A percentile compares a stretch with the other conserved stretches of the same genome.
Evolutionary conservation across 2,113 vertebrate genomes (phyloP).

Genomic region (Chrysemys picta): DNA sequence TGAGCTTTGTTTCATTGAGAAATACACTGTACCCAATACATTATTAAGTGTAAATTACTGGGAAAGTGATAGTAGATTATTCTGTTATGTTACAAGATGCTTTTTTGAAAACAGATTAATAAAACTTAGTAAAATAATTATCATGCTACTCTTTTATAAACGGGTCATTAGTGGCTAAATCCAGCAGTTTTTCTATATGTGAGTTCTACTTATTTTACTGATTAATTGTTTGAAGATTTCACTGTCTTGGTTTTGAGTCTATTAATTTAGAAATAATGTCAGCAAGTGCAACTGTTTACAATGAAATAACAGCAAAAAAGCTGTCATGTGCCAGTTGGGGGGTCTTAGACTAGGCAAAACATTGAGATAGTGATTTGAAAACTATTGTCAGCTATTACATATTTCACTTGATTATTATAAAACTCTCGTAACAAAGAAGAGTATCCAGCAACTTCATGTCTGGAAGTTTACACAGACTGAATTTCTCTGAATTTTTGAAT

Average conservation of each 20-base stretch:
- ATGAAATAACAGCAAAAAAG: not conserved
- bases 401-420: not conserved
- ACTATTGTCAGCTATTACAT: not conserved
- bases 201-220: constrained; percentile 4
- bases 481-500: not conserved
- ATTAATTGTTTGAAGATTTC: constrained; percentile 8
- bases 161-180: not conserved
- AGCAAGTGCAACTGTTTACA: not conserved
- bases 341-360: not conserved
- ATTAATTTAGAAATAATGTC: not conserved
- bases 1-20: not conserved
- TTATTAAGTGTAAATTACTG: not conserved
- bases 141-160: not conserved
- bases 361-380: not conserved
- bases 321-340: not conserved
- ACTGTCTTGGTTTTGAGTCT: not conserved
- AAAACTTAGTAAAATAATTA: not conserved
- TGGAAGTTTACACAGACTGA: not conserved
- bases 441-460: not conserved
- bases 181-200: not conserved
- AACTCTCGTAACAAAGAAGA: not conserved
- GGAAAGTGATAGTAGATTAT: not conserved
- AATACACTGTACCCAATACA: not conserved
- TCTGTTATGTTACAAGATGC: not conserved
- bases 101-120: not conserved